These are phyloP conservation scores for Mormoops blainvillei DNA, from an alignment of 2,113 vertebrate species.

Conservation along the genomic window DNA sequence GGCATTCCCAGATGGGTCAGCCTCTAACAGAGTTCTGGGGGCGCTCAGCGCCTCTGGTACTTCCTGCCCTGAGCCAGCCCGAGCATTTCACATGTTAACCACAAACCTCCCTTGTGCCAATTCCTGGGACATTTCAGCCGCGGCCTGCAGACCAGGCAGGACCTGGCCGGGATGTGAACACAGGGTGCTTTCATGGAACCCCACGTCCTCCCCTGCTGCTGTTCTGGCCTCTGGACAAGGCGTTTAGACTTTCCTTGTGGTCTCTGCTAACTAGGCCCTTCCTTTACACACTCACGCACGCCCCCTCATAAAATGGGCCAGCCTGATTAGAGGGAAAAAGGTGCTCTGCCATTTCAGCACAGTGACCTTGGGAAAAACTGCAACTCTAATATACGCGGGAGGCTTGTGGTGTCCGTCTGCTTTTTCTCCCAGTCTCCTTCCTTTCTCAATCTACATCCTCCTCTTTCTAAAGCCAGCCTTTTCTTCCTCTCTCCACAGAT, in stretches of 20 bases:
- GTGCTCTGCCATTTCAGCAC: not conserved
- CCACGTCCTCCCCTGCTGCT: not conserved
- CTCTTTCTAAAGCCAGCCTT: not conserved
- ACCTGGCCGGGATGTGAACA: not conserved
- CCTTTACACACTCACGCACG: not conserved
- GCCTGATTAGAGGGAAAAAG: not conserved
- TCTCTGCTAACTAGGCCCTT: not conserved
- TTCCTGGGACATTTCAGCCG: rapidly evolving
- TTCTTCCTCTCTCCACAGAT: not conserved
- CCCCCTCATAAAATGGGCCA: not conserved
- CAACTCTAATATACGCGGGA: not conserved
- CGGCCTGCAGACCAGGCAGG: not conserved
- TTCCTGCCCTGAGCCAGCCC: not conserved
- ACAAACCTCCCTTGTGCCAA: not conserved
- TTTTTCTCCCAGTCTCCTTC: not conserved
- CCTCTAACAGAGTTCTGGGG: not conserved
- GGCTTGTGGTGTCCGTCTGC: too few relatives aligned
- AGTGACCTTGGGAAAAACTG: not conserved
- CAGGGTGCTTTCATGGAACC: rapidly evolving
- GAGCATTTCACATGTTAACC: rapidly evolving
- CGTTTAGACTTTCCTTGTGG: not conserved
- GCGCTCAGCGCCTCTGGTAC: not conserved
- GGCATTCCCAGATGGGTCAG: not conserved
- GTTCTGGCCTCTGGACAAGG: not conserved
- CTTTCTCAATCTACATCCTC: not conserved